Conservation (phyloP, 2,888 invertebrate species). For the Rhingia rostrata region DNA sequence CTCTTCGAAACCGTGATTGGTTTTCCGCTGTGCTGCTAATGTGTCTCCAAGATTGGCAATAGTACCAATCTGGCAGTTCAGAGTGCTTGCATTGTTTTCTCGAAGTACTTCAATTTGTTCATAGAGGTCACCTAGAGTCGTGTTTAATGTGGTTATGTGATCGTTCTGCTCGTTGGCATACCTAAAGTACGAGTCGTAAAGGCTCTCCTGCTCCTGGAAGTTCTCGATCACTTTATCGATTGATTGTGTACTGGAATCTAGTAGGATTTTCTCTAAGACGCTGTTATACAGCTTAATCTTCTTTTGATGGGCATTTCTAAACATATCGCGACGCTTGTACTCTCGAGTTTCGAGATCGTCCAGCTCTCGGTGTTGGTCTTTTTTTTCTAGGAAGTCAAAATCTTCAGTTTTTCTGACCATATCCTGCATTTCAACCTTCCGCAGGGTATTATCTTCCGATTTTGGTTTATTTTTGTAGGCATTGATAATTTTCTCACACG, state of each 20-base stretch:
- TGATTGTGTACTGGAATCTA: constrained; percentile 78
- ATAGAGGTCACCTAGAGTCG: constrained; percentile 79
- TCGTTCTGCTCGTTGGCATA: constrained; percentile 82
- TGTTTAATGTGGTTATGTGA: constrained; percentile 80
- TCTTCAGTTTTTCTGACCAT: constrained; percentile 80
- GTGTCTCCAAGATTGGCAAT: constrained; percentile 77
- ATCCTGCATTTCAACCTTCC: constrained; percentile 80
- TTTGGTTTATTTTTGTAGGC: constrained; percentile 77
- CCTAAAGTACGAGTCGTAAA: constrained; percentile 82
- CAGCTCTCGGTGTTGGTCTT: constrained; percentile 77
- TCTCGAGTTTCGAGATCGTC: constrained; percentile 81
- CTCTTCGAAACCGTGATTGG: constrained; percentile 75
- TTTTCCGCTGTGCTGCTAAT: constrained; percentile 76
- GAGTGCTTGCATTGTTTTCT: constrained; percentile 76
- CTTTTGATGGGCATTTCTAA: constrained; percentile 78
- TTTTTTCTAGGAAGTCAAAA: constrained; percentile 78
- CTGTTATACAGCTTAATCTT: constrained; percentile 80
- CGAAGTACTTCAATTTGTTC: constrained; percentile 79
- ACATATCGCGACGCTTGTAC: constrained; percentile 79
- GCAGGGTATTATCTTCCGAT: constrained; percentile 77
- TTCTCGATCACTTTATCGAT: constrained; percentile 80
- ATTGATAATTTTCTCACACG: constrained; percentile 81
- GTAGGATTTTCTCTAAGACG: constrained; percentile 80
- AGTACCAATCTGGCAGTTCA: constrained; percentile 78
- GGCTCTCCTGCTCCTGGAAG: constrained; percentile 81